Conservation (phyloP, 2,113 vertebrate species). For the Dendrocopos noguchii region DNA sequence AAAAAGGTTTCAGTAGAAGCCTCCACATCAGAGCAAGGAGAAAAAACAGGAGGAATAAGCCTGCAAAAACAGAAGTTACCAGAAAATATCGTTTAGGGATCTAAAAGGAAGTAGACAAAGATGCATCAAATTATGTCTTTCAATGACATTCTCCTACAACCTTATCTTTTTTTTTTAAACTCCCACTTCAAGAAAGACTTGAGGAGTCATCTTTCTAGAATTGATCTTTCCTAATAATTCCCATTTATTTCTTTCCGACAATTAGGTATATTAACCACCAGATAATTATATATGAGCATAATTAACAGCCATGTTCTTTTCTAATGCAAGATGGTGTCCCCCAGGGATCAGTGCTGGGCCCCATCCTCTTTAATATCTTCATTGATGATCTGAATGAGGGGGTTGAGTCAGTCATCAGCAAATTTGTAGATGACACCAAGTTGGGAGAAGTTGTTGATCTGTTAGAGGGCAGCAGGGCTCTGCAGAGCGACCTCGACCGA, state of each 20-base stretch:
- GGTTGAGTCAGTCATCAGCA: too few relatives aligned
- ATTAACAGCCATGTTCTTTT: background rate
- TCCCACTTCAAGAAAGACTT: background rate
- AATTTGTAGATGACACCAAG: too few relatives aligned
- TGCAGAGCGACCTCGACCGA: too few relatives aligned
- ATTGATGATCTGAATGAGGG: too few relatives aligned
- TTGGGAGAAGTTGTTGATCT: too few relatives aligned
- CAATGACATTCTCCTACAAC: background rate
- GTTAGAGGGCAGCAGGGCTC: too few relatives aligned
- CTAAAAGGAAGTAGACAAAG: background rate
- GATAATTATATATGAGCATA: background rate
- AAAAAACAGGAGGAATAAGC: slow-evolving; percentile 77
- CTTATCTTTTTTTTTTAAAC: background rate
- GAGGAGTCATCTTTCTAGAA: background rate
- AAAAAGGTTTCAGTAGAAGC: slow-evolving; percentile 78
- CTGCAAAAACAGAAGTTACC: slow-evolving; percentile 62
- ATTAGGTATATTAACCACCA: background rate
- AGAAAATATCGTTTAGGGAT: background rate
- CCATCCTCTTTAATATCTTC: too few relatives aligned
- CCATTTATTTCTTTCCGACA: background rate
- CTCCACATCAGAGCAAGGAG: slow-evolving; percentile 58
- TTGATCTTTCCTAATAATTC: background rate
- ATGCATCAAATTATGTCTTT: background rate
- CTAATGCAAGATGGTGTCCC: background rate
- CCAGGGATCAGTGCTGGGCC: too few relatives aligned